Evolutionary conservation across 1,140 invertebrate species (phyloP), one percentile per base, ranked within the genome.

Genomic region (Drosophila nikananu): DNA sequence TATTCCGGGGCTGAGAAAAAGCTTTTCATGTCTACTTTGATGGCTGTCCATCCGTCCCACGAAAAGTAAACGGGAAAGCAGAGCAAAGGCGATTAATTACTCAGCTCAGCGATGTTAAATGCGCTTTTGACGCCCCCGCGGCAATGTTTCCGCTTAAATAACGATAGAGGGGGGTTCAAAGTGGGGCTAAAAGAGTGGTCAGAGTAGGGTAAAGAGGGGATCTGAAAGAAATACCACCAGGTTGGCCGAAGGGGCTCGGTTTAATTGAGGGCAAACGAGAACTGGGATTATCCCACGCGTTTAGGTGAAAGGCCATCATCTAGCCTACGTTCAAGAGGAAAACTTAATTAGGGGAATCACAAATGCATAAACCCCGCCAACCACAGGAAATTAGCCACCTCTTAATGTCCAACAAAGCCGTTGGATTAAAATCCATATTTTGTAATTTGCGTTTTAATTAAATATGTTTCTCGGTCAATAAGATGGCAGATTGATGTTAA

Each of bases 11-110:
- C 46, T 73, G 71, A 65, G 55, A 77, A 74, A 84, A 65, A 65
- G 78, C 70, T 81, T 89, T 87, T 89, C 84, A 81, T 84, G 81
- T 89, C 75, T 78, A 64, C 84, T 87, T 87, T 87, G 84, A 84
- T 84, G 84, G 68, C 64, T 65, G 67, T 78, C 82, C 55, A 73
- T 52, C 68, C 15, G 63, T 77, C 51, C 54, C 35, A 54, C 55
- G 37, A 67, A 77, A 70, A 73, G 63, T 70, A 57, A 61, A 77
- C 67, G 77, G 67, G 49, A 54, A 52, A 65, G 64, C 51, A 44
- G 39, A 39, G 59, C 61, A 77, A 84, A 87, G 54, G 63, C 86
- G 84, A 89, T 87, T 87, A 87, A 87, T 87, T 89, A 77, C 83
- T 83, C 62, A 80, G 83, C 77, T 74, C 67, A 87, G 61, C 83